Conservation (phyloP, 2,888 invertebrate genomes). For the Hirtodrosophila cameraria region DNA sequence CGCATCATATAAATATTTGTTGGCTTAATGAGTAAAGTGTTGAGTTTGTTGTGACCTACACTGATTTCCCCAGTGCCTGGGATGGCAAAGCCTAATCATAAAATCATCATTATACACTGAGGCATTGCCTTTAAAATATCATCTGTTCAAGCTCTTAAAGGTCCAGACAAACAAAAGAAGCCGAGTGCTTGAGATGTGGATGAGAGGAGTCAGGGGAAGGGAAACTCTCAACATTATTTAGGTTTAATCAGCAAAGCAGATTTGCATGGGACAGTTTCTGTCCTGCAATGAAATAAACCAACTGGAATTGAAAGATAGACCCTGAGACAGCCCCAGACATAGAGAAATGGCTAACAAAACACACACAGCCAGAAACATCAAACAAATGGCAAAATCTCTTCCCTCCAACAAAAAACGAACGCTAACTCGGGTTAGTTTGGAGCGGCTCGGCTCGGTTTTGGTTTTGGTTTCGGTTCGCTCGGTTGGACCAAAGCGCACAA, state of each 20-base stretch:
- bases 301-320: slow-evolving; percentile 67
- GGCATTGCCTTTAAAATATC: slow-evolving; percentile 42
- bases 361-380: slow-evolving; percentile 53
- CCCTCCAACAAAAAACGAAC: slow-evolving; percentile 16
- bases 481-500: slow-evolving; percentile 35
- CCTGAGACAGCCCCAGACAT: slow-evolving; percentile 44
- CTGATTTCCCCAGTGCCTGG: slow-evolving; percentile 39
- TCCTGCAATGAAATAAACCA: slow-evolving; percentile 69
- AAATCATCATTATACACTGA: slow-evolving; percentile 43
- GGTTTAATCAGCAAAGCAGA: slow-evolving; percentile 76
- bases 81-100: slow-evolving; percentile 41
- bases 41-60: slow-evolving; percentile 25
- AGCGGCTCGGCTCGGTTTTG: slow-evolving; percentile 37
- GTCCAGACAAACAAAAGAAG: slow-evolving; percentile 43
- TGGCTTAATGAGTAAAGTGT: slow-evolving; percentile 18
- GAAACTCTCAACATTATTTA: slow-evolving; percentile 67
- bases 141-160: slow-evolving; percentile 53
- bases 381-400: slow-evolving; percentile 59
- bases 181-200: not conserved
- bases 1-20: slow-evolving; percentile 2
- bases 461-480: slow-evolving; percentile 35
- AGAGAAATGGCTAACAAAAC: slow-evolving; percentile 43
- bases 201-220: slow-evolving; percentile 51
- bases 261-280: slow-evolving; percentile 67
- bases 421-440: slow-evolving; percentile 33